Evolutionary conservation across 2,797 vertebrate species (phyloP), one percentile per base, ranked within the genome.

Genomic region (Pristis pectinata): DNA sequence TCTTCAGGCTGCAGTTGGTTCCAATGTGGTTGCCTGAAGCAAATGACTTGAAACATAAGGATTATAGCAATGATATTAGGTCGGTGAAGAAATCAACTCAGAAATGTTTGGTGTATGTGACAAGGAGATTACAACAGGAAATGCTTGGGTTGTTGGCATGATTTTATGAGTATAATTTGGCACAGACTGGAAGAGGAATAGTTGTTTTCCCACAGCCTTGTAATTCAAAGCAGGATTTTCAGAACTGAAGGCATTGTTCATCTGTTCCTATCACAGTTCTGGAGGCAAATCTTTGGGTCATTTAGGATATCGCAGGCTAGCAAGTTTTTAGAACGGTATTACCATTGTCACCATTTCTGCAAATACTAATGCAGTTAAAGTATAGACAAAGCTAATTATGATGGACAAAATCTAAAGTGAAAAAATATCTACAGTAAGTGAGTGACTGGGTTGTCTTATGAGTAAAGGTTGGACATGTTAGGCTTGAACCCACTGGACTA

Each of bases 21-120:
- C 53, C 53, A 87, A 56, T 87, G 87, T 67, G n/a, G n/a, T 91
- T 64, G 64, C 19, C 37, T 91, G 61, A 91, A 91, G 87, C 87
- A 67, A 7, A 41, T 61, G 91, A n/a, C 59, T 27, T 91, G 61
- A 91, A 91, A 24, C 19, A 91, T 87, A 91, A 56, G 61, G 61
- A 67, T 41, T 41, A 91, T 7, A 91, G 22, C 24, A 37, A 67
- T 41, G 27, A 41, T 10, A 11, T 67, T 67, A 37, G 59, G 64
- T 19, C n/a, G n/a, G 64, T 67, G 37, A 41, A 67, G 87, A 67
- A 91, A 24, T 91, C 59, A 67, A 67, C 22, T 8, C 30, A 37
- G 34, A 37, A 64, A 41, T 67, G 87, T 67, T 67, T 91, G 17
- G n/a, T 67, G n/a, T 37, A 64, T 41, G 87, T 64, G 87, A 91